A percentile compares a stretch with the other conserved stretches of the same genome.
Conservation (phyloP, 2,888 invertebrate genomes). For the Trachelus troglodyta region DNA sequence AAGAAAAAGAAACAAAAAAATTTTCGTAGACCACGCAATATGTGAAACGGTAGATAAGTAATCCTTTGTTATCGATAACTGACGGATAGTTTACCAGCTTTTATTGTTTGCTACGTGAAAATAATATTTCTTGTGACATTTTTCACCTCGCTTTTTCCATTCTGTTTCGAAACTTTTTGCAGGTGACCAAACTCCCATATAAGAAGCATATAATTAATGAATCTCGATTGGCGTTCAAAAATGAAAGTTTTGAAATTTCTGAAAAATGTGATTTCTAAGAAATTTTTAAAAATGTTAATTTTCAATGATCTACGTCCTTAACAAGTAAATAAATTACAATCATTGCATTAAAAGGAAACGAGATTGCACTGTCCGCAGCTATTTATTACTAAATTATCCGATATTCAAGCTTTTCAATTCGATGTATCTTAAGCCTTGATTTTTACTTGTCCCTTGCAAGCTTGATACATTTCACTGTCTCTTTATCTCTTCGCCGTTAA, state of each 20-base stretch:
- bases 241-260: background rate
- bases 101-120: background rate
- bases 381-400: background rate
- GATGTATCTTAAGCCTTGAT: background rate
- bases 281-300: background rate
- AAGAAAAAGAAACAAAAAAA: background rate
- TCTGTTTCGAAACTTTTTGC: background rate
- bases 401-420: background rate
- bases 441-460: background rate
- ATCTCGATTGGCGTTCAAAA: background rate
- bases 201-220: background rate
- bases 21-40: background rate
- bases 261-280: background rate
- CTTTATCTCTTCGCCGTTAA: background rate
- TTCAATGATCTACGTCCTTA: background rate
- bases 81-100: background rate
- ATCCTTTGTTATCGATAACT: background rate
- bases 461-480: background rate
- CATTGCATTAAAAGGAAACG: background rate
- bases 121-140: background rate
- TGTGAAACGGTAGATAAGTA: background rate
- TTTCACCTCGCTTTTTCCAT: background rate
- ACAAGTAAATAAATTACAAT: background rate
- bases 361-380: background rate
- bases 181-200: background rate